Evolutionary conservation across 2,888 invertebrate species (phyloP).

Genomic region (Calephelis perditalis): DNA sequence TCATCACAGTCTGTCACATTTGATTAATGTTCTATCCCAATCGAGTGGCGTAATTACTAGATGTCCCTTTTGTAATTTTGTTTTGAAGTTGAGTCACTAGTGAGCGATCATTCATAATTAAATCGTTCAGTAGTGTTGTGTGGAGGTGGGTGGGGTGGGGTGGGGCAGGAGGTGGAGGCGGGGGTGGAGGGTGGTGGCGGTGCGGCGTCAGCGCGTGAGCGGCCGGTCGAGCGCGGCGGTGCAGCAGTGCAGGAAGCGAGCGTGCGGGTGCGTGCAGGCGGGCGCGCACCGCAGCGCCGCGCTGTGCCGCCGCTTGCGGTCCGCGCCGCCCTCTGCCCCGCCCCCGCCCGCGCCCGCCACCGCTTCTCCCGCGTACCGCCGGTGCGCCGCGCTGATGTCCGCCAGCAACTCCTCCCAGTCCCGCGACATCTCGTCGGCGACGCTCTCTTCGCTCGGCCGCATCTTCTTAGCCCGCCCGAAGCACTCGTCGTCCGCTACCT

Average conservation of each 20-base stretch:
- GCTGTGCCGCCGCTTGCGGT: slow-evolving; percentile 80
- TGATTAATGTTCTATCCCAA: too few species aligned
- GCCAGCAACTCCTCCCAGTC: slow-evolving; percentile 81
- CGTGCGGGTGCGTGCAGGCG: slow-evolving; percentile 56
- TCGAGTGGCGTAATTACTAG: too few species aligned
- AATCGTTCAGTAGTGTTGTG: background rate
- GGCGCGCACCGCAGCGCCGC: slow-evolving; percentile 48
- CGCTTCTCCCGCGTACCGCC: slow-evolving; percentile 56
- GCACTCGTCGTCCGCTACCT: slow-evolving; percentile 55
- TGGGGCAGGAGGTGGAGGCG: background rate
- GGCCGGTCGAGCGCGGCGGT: slow-evolving; percentile 56
- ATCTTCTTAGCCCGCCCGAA: slow-evolving; percentile 60
- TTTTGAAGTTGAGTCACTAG: background rate
- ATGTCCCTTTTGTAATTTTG: background rate
- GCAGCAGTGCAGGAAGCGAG: slow-evolving; percentile 74
- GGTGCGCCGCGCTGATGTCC: slow-evolving; percentile 77
- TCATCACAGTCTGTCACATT: too few species aligned
- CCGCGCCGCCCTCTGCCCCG: slow-evolving; percentile 43
- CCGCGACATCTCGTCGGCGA: slow-evolving; percentile 69
- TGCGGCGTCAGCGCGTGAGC: slow-evolving; percentile 59
- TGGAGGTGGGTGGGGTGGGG: background rate
- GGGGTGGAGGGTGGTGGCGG: background rate
- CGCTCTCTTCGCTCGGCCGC: slow-evolving; percentile 44
- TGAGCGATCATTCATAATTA: slow-evolving; percentile 5
- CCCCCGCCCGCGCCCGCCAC: slow-evolving; percentile 32